Percentiles rank a stretch among this genome's conserved stretches.
Evolutionary conservation across 1,140 invertebrate species (phyloP).

Genomic region (Monochamus saltuarius): DNA sequence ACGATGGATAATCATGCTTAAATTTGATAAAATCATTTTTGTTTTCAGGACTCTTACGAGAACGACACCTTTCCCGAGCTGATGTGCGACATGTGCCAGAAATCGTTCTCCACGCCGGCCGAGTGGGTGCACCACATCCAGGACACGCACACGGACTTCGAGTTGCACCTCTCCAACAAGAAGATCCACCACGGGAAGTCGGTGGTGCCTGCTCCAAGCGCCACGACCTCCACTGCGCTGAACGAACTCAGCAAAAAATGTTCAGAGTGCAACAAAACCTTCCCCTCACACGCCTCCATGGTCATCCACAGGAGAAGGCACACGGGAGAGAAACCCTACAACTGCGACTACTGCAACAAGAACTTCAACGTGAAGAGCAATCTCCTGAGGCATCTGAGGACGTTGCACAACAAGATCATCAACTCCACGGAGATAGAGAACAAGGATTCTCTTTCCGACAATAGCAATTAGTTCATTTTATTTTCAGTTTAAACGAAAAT

Average conservation of each 20-base stretch:
- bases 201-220: not conserved
- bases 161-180: conserved; percentile 60
- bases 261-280: conserved; percentile 70
- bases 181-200: conserved; percentile 18
- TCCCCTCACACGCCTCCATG: conserved; percentile 76
- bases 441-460: conserved; percentile 1
- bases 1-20: too few relatives aligned
- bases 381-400: conserved; percentile 69
- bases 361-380: conserved; percentile 79
- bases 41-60: conserved; percentile 61
- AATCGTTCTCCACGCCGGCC: conserved; percentile 76
- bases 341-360: conserved; percentile 73
- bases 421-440: conserved; percentile 50
- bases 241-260: conserved; percentile 47
- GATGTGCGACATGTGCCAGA: conserved; percentile 77
- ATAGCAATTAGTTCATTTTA: too few relatives aligned
- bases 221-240: not conserved
- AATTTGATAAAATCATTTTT: too few relatives aligned
- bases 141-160: conserved; percentile 77
- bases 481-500: too few relatives aligned
- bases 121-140: conserved; percentile 85
- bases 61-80: conserved; percentile 69
- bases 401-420: conserved; percentile 67
- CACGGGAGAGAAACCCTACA: conserved; percentile 70
- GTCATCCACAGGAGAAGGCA: conserved; percentile 71